Evolutionary conservation across 1,140 invertebrate genomes (phyloP).

Genomic region (Neocloeon triangulifer): DNA sequence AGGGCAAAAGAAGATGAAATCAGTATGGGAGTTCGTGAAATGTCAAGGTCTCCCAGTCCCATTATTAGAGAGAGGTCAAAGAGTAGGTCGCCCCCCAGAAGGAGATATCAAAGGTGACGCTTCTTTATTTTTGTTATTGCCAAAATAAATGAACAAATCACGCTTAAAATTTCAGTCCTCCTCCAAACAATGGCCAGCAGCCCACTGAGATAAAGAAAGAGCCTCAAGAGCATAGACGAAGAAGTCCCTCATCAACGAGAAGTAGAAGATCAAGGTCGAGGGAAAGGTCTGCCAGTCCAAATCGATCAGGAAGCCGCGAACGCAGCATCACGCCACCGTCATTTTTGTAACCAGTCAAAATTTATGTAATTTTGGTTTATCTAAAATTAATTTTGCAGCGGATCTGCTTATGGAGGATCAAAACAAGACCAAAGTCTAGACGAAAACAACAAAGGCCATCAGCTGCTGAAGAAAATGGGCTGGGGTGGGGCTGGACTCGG

Average conservation of each 20-base stretch:
- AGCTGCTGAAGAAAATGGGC: slow-evolving; percentile 88
- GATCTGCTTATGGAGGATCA: slow-evolving; percentile 21
- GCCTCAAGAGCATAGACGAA: too few species aligned
- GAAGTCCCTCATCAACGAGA: too few species aligned
- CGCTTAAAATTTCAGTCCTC: too few species aligned
- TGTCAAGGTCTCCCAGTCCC: slow-evolving; percentile 49
- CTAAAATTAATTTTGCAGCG: slow-evolving; percentile 12
- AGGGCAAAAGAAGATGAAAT: slow-evolving; percentile 78
- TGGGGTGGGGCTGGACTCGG: slow-evolving; percentile 76
- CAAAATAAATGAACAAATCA: too few species aligned
- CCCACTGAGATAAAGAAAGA: too few species aligned
- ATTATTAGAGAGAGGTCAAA: slow-evolving; percentile 36
- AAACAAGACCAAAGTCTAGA: slow-evolving; percentile 34
- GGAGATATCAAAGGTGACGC: slow-evolving; percentile 37
- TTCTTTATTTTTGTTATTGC: too few species aligned
- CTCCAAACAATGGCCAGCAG: too few species aligned
- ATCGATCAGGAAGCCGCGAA: slow-evolving; percentile 16
- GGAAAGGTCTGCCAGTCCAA: slow-evolving; percentile 10
- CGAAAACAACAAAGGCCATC: slow-evolving; percentile 84
- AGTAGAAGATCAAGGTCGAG: slow-evolving; percentile 8
- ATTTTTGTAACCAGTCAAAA: slow-evolving; percentile 34
- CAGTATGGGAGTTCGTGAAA: slow-evolving; percentile 29
- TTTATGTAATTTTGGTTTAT: too few species aligned
- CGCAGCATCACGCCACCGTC: slow-evolving; percentile 58
- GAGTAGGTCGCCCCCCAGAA: slow-evolving; percentile 39